Conservation (phyloP, 2,797 vertebrate genomes). For the Petrocephalus schoutedeni region DNA sequence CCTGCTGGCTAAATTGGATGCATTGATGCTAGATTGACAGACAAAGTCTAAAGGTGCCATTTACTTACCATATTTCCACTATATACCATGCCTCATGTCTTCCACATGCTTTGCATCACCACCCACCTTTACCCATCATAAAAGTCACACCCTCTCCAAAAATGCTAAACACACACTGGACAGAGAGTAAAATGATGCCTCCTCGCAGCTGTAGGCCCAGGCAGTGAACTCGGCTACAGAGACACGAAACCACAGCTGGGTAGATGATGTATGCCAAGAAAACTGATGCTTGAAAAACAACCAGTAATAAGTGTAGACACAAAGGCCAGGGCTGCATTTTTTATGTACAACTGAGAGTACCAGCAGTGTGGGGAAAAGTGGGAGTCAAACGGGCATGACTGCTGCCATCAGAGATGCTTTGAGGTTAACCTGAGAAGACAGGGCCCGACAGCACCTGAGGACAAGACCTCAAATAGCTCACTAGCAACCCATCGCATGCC, state of each 20-base stretch:
- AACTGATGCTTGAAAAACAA: not conserved
- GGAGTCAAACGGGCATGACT: not conserved
- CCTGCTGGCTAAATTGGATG: not conserved
- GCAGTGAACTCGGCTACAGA: not conserved
- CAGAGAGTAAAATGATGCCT: not conserved
- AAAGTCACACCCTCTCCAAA: not conserved
- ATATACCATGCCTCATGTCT: not conserved
- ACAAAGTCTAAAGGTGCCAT: not conserved
- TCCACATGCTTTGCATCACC: not conserved
- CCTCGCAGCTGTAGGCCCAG: not conserved
- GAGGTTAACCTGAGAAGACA: conserved; percentile 8
- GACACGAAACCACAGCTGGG: not conserved
- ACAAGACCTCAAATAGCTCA: not conserved
- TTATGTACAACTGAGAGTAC: not conserved
- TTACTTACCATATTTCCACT: not conserved
- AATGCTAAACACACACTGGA: not conserved
- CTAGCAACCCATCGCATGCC: not conserved
- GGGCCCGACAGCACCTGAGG: not conserved
- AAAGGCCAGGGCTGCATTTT: not conserved
- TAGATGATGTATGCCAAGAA: not conserved
- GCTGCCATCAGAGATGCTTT: not conserved
- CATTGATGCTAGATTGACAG: not conserved
- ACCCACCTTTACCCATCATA: not conserved
- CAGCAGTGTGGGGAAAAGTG: not conserved
- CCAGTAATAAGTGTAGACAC: not conserved